Base-by-base conservation (phyloP, 2,797 vertebrate species). In the Microcaecilia unicolor region DNA sequence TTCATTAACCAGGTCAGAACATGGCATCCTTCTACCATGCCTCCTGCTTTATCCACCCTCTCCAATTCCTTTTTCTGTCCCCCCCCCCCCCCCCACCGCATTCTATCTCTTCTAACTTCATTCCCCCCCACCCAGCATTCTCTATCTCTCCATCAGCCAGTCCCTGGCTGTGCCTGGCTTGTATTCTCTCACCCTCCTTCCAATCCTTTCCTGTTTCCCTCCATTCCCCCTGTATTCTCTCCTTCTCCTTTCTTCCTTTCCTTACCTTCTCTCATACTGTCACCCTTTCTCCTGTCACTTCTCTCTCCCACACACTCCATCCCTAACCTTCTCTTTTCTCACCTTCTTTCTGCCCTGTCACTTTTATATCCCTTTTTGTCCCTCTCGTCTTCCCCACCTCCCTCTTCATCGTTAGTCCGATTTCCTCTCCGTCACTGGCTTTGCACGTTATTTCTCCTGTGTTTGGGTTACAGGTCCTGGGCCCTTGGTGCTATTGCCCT, bases 401-500 rank as follows among this genome's bases (percentile, higher is more conserved):
- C n/a, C n/a, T n/a, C n/a, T n/a, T n/a, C n/a, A n/a, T 13, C 5
- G 25, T 4, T 7, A 19, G 7, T 9, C n/a, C 12, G n/a, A 4
- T 12, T 9, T 9, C 9, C 15, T 10, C 12, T 4, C 27, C 14
- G 12, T 23, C n/a, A n/a, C n/a, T n/a, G n/a, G n/a, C 8, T 14
- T 5, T 4, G 7, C 18, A 15, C 13, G 10, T 31, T 21, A 28
- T 23, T 12, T 8, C n/a, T 15, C 28, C 8, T 4, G 10, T 31
- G 8, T 25, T 13, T 16, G 16, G 8, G 15, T n/a, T 13, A 37
- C 62, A 96, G 91, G 72, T 93, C 90, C 6, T 94, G 91, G 92
- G 91, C 89, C 23, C 68, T 93, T 15, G 92, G 92, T 3, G 80
- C 88, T 41, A 86, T 93, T 4, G 80, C 87, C 2, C 76, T 96